Evolutionary conservation across 2,888 invertebrate species (phyloP).

Genomic region (Lissocephala sabroskyi): DNA sequence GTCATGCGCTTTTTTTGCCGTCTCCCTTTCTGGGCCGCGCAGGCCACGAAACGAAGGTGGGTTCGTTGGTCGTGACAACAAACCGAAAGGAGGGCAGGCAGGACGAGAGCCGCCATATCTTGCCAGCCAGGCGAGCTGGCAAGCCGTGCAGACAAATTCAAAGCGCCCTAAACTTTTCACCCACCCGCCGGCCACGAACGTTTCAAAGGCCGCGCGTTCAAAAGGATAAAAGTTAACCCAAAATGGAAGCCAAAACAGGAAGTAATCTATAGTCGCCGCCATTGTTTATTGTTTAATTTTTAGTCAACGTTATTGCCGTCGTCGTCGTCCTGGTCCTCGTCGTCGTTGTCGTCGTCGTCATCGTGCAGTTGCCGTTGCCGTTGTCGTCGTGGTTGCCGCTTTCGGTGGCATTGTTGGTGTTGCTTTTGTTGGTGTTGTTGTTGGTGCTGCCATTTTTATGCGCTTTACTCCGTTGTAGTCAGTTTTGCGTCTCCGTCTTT

Average conservation of each 20-base stretch:
- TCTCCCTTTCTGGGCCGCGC: constrained; percentile 11
- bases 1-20: not conserved
- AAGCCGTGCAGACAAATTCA: not conserved
- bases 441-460: constrained; percentile 12
- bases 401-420: constrained; percentile 13
- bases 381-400: not conserved
- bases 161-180: no score
- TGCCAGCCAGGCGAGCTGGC: no score
- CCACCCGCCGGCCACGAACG: no score
- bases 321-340: constrained; percentile 3
- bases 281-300: constrained; percentile 66
- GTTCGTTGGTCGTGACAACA: no score
- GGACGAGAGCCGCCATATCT: not conserved
- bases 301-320: constrained; percentile 44
- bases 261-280: constrained; percentile 65
- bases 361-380: constrained; percentile 20
- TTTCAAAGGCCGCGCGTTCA: no score
- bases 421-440: constrained; percentile 14
- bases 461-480: constrained; percentile 7
- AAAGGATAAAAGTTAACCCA: constrained; percentile 33
- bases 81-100: not conserved
- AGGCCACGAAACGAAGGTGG: no score
- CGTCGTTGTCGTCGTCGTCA: not conserved
- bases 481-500: constrained; percentile 4
- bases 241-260: constrained; percentile 62